Percentiles rank a stretch among this genome's conserved stretches.
Evolutionary conservation across 2,888 invertebrate genomes (phyloP).

Genomic region (Drosophila prolongata): DNA sequence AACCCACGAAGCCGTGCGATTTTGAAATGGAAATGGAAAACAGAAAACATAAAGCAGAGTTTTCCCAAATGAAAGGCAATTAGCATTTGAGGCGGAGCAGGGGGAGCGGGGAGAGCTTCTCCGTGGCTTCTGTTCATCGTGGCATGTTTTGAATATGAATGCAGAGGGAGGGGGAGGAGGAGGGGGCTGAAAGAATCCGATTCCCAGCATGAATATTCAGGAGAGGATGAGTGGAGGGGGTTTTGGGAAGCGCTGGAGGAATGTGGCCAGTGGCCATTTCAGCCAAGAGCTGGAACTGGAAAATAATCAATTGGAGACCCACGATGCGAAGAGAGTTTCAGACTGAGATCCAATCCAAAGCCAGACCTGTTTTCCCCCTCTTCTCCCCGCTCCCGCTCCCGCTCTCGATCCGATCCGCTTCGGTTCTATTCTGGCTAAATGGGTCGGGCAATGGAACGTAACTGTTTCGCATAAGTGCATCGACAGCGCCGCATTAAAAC

Average conservation of each 20-base stretch:
- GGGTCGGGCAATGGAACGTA: constrained; percentile 81
- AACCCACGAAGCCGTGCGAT: constrained; percentile 38
- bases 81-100: constrained; percentile 13
- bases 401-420: constrained; percentile 10
- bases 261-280: constrained; percentile 22
- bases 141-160: constrained; percentile 37
- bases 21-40: constrained; percentile 49
- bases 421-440: constrained; percentile 67
- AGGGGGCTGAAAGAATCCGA: constrained; percentile 9
- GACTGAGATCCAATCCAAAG: constrained; percentile 14
- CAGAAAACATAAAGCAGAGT: constrained; percentile 11
- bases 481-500: constrained; percentile 43
- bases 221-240: background rate
- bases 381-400: background rate
- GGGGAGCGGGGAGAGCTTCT: background rate
- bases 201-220: constrained; percentile 31
- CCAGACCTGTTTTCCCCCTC: constrained; percentile 41
- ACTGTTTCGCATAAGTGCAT: constrained; percentile 78
- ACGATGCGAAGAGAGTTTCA: constrained; percentile 3
- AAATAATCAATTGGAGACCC: constrained; percentile 45
- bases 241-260: constrained; percentile 5
- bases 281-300: constrained; percentile 30
- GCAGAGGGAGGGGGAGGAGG: background rate
- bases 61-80: constrained; percentile 41
- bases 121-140: constrained; percentile 16